Conservation (phyloP, 2,888 invertebrate species). For the Phrixothrix hirtus region DNA sequence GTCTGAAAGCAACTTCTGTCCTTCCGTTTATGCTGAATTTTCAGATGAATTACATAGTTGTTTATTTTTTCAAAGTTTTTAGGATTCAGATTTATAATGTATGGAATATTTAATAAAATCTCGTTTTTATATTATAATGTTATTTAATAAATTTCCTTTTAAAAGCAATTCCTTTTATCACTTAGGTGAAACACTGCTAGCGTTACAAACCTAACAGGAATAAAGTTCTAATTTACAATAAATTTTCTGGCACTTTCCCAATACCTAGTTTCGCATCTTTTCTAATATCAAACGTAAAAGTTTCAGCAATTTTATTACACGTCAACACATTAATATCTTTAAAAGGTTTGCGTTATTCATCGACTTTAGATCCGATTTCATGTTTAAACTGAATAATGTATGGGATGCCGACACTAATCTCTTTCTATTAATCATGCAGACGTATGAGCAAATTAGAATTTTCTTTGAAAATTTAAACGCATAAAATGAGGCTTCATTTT, state of each 20-base stretch:
- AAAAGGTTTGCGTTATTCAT: conserved; percentile 26
- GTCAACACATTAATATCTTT: conserved; percentile 29
- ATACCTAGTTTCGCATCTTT: conserved; percentile 15
- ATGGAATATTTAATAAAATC: not conserved
- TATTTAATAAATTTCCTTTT: too few species aligned
- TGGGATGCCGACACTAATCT: conserved; percentile 11
- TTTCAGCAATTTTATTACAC: conserved; percentile 19
- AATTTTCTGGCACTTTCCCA: conserved; percentile 21
- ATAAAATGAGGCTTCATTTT: not conserved
- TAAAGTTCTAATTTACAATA: conserved; percentile 17
- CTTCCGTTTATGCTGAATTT: conserved; percentile 9
- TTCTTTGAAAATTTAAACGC: conserved; percentile 1
- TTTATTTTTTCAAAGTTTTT: not conserved
- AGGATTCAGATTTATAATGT: not conserved
- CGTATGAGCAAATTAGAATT: conserved; percentile 13
- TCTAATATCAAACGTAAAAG: conserved; percentile 19
- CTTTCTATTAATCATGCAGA: conserved; percentile 16
- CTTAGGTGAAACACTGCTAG: not conserved
- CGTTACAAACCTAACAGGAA: conserved; percentile 1
- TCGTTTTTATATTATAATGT: not conserved
- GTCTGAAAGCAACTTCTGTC: conserved; percentile 9
- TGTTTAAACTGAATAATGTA: conserved; percentile 15
- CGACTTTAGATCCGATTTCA: conserved; percentile 20
- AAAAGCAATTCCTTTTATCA: not conserved
- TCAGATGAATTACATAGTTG: conserved; percentile 7